A percentile compares a stretch with the other conserved stretches of the same genome.
These are phyloP conservation scores for Actenoides hombroni DNA, from an alignment of 2,113 vertebrate genomes.

Conservation along the genomic window DNA sequence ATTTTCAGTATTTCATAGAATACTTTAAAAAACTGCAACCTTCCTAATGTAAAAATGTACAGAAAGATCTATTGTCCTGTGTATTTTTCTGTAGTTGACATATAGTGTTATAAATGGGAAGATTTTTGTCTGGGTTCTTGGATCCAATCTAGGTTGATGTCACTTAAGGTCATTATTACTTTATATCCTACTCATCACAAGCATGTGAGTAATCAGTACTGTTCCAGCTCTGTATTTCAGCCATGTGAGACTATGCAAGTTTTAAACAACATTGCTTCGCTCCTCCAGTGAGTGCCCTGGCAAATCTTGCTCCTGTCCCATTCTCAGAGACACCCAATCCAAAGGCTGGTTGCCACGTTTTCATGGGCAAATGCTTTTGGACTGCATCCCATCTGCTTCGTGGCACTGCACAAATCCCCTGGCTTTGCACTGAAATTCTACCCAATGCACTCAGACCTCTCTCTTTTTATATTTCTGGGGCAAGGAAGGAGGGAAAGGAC, in stretches of 20 bases:
- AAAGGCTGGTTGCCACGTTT: background rate
- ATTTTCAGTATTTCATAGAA: conserved; percentile 2
- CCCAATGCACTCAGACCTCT: background rate
- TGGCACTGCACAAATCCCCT: background rate
- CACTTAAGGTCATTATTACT: background rate
- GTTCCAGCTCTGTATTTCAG: conserved; percentile 5
- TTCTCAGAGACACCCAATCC: background rate
- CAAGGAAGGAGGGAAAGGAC: background rate
- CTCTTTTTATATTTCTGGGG: background rate
- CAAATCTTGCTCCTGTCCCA: background rate
- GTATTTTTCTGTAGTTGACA: background rate
- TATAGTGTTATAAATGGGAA: background rate
- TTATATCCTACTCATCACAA: background rate
- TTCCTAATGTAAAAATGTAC: background rate
- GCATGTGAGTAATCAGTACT: background rate
- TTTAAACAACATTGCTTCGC: background rate
- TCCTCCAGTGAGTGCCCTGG: background rate
- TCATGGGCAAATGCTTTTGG: background rate
- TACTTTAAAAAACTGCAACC: background rate
- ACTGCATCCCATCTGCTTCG: accelerated
- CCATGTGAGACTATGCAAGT: background rate
- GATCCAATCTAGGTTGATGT: background rate
- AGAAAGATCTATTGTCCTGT: background rate
- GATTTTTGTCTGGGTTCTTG: background rate
- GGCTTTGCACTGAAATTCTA: background rate